Percentiles rank a stretch among this genome's conserved stretches.
Evolutionary conservation across 2,797 vertebrate genomes (phyloP).

Genomic region (Pteropus rufus): DNA sequence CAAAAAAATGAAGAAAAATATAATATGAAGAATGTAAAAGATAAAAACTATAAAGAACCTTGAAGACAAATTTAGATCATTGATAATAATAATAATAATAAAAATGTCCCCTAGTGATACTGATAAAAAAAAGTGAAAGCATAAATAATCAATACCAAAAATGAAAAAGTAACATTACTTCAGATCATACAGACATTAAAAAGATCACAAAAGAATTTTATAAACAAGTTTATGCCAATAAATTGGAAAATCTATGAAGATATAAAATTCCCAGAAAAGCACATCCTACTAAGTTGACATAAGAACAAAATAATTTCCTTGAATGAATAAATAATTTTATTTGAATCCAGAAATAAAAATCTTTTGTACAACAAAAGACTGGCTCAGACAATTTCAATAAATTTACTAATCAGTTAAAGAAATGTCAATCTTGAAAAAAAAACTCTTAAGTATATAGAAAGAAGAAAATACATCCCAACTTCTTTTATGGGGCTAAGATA

Average conservation of each 20-base stretch:
- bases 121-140: background rate
- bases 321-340: background rate
- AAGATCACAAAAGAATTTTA: background rate
- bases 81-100: background rate
- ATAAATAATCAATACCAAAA: background rate
- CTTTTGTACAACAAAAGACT: background rate
- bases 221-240: background rate
- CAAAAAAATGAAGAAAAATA: background rate
- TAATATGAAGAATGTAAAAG: background rate
- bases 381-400: background rate
- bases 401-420: background rate
- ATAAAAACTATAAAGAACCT: background rate
- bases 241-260: background rate
- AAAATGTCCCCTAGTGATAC: background rate
- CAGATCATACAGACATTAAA: background rate
- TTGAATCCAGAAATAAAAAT: background rate
- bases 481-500: background rate
- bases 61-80: background rate
- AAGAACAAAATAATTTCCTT: conserved; percentile 8
- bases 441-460: background rate
- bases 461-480: background rate
- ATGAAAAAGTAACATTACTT: background rate
- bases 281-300: background rate
- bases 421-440: background rate
- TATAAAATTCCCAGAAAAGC: background rate